Evolutionary conservation across 2,113 vertebrate genomes (phyloP).

Genomic region (Lates calcarifer): DNA sequence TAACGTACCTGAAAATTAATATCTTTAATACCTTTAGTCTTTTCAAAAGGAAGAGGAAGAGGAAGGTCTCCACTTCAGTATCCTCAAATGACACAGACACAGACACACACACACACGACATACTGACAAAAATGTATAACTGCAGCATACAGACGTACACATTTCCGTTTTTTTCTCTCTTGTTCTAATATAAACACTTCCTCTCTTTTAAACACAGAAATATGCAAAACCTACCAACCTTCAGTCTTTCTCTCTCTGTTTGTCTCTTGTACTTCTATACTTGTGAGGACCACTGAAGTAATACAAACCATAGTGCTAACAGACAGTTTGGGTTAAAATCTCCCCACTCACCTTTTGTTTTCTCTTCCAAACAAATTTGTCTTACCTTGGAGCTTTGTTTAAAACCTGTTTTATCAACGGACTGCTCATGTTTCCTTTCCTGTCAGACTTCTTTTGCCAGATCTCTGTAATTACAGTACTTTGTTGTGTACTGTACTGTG

Average conservation of each 20-base stretch:
- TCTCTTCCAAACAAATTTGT: background rate
- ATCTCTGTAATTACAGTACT: background rate
- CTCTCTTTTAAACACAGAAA: background rate
- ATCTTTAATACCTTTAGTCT: background rate
- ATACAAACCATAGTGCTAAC: background rate
- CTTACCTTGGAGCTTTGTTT: background rate
- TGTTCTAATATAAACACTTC: background rate
- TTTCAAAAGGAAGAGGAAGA: background rate
- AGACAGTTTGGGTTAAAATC: background rate
- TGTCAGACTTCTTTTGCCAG: background rate
- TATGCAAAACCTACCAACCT: background rate
- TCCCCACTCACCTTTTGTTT: background rate
- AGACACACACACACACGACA: background rate
- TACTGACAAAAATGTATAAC: background rate
- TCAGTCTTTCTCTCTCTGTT: background rate
- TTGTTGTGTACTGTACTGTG: no score
- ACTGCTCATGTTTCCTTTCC: background rate
- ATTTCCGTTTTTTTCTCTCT: background rate
- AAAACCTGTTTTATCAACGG: conserved; percentile 1
- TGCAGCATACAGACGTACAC: background rate
- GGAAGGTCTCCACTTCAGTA: background rate
- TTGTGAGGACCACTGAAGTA: background rate
- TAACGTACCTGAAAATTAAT: background rate
- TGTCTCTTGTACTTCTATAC: no score
- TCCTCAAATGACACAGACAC: background rate